phyloP scores from a whole-genome alignment of 2,888 invertebrate species.

The Dexiosoma caninum region DNA sequence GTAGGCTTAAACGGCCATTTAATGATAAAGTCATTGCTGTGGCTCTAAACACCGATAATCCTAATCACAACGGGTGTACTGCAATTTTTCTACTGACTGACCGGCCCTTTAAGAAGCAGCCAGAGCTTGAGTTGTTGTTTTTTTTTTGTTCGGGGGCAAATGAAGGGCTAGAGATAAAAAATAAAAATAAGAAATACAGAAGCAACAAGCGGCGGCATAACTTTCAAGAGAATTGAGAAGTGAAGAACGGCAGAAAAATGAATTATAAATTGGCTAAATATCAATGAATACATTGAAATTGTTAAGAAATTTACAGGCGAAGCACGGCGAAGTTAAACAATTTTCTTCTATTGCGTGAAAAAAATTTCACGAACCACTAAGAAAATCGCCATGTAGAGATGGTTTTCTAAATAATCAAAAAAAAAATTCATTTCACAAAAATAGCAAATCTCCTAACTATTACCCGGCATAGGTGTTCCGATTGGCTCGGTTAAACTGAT shows the following conservation, averaged over 20 bases:
- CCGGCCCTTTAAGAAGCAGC: neutral
- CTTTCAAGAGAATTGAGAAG: slow-evolving; percentile 17
- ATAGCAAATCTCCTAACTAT: too few relatives aligned
- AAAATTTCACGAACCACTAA: too few relatives aligned
- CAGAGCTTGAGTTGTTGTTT: slow-evolving; percentile 14
- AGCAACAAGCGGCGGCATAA: slow-evolving; percentile 27
- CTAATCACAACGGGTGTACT: slow-evolving; percentile 63
- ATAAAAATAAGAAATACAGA: neutral
- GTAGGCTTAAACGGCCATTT: slow-evolving; percentile 3
- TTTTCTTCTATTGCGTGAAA: too few relatives aligned
- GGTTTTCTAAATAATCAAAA: too few relatives aligned
- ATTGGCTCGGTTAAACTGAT: too few relatives aligned
- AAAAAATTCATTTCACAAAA: too few relatives aligned
- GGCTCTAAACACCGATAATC: slow-evolving; percentile 61
- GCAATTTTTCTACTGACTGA: neutral
- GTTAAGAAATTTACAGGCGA: neutral
- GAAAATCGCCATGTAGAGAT: too few relatives aligned
- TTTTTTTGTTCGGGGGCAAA: neutral
- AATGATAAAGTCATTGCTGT: slow-evolving; percentile 63
- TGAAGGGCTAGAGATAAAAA: neutral
- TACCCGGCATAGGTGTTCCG: too few relatives aligned
- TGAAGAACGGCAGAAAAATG: neutral
- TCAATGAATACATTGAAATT: slow-evolving; percentile 1
- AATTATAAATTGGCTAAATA: slow-evolving; percentile 40
- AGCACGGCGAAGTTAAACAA: neutral